Conservation (phyloP, 2,888 invertebrate species). For the Idaea biselata region DNA sequence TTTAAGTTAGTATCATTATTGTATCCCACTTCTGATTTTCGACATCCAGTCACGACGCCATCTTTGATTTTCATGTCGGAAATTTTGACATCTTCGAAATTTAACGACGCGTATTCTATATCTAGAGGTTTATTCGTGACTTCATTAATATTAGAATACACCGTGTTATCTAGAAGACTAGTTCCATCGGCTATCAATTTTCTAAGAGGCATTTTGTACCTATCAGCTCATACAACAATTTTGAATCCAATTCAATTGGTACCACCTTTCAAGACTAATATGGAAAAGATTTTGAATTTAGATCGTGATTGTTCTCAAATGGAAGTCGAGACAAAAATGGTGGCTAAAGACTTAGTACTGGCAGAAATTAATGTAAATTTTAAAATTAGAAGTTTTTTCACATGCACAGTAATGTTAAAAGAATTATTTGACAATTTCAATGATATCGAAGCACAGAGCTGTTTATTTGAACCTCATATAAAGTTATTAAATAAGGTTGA, state of each 20-base stretch:
- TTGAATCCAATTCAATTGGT: slow-evolving; percentile 82
- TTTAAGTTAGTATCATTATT: slow-evolving; percentile 90
- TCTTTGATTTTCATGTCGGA: slow-evolving; percentile 90
- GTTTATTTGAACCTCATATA: slow-evolving; percentile 78
- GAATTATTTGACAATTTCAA: slow-evolving; percentile 80
- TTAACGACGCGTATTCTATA: slow-evolving; percentile 84
- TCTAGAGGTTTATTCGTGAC: slow-evolving; percentile 89
- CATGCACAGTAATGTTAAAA: slow-evolving; percentile 77
- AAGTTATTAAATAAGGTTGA: slow-evolving; percentile 80
- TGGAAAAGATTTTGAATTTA: slow-evolving; percentile 81
- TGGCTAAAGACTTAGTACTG: slow-evolving; percentile 77
- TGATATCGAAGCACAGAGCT: slow-evolving; percentile 62
- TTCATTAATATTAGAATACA: slow-evolving; percentile 89
- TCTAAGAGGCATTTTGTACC: slow-evolving; percentile 86
- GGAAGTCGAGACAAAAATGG: slow-evolving; percentile 65
- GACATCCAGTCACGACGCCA: slow-evolving; percentile 95
- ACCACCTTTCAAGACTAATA: slow-evolving; percentile 84
- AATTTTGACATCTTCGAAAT: slow-evolving; percentile 84
- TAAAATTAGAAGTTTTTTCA: slow-evolving; percentile 82
- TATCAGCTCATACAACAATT: slow-evolving; percentile 83
- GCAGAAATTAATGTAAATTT: slow-evolving; percentile 81
- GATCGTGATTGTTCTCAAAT: slow-evolving; percentile 69
- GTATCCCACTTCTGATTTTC: slow-evolving; percentile 94
- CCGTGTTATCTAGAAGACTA: slow-evolving; percentile 88
- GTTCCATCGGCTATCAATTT: slow-evolving; percentile 91